A percentile compares a stretch with the other conserved stretches of the same genome.
phyloP scores from a whole-genome alignment of 2,888 invertebrate species.

The Microctonus aethiopoides region DNA sequence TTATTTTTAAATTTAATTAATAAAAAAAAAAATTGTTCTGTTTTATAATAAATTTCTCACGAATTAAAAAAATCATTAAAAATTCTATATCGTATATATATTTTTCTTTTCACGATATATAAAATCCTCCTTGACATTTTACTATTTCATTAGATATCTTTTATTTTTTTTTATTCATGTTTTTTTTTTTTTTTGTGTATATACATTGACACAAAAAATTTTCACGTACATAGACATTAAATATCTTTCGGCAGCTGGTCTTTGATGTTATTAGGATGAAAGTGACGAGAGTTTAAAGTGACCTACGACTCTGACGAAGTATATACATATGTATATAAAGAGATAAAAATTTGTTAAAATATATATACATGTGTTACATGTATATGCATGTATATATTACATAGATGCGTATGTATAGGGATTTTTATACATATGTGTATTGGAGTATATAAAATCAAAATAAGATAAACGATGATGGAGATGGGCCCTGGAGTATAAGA shows the following conservation, averaged over 20 bases:
- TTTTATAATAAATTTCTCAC: too few species aligned
- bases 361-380: constrained; percentile 1
- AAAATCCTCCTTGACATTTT: neutral
- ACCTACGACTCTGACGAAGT: constrained; percentile 19
- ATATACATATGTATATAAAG: too few species aligned
- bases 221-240: neutral
- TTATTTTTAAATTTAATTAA: too few species aligned
- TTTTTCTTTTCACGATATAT: neutral
- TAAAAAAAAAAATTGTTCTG: too few species aligned
- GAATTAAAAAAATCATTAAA: too few species aligned
- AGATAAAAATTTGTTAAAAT: constrained; percentile 25
- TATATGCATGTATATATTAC: neutral
- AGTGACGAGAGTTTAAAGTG: constrained; percentile 25
- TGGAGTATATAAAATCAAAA: neutral
- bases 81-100: too few species aligned
- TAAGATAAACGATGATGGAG: neutral
- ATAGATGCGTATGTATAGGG: neutral
- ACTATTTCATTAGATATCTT: neutral
- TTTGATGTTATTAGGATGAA: constrained; percentile 24
- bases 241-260: constrained; percentile 4
- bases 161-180: too few species aligned
- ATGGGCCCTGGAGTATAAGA: constrained; percentile 7
- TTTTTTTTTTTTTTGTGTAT: constrained; percentile 21
- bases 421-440: neutral
- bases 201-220: constrained; percentile 7